A percentile compares a stretch with the other conserved stretches of the same genome.
Conservation (phyloP, 2,888 invertebrate species). For the Slavum lentiscoides region DNA sequence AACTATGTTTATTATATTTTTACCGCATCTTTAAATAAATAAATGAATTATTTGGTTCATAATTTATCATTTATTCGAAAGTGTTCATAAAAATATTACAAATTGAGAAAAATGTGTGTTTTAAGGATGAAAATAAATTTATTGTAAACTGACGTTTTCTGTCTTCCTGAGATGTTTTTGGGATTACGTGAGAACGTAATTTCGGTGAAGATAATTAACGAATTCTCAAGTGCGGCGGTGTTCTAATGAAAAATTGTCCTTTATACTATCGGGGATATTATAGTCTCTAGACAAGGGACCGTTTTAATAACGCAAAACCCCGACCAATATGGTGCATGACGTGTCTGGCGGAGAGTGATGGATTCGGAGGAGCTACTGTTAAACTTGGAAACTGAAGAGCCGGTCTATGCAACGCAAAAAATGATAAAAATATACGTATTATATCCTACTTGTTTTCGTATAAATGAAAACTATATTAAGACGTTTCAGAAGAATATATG, state of each 20-base stretch:
- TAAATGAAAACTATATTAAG: neutral
- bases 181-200: neutral
- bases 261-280: neutral
- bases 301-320: constrained; percentile 9
- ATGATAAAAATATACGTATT: constrained; percentile 2
- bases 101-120: no score
- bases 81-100: no score
- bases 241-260: constrained; percentile 23
- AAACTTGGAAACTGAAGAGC: neutral
- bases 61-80: no score
- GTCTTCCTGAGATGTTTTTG: neutral
- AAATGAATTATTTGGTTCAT: no score
- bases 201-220: constrained; percentile 15
- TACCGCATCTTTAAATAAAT: no score
- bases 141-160: neutral
- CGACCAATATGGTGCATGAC: constrained; percentile 8
- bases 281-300: neutral
- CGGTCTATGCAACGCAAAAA: neutral
- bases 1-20: no score
- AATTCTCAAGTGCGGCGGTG: neutral
- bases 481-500: neutral
- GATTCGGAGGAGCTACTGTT: neutral
- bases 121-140: no score
- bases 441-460: neutral
- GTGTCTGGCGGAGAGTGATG: constrained; percentile 8